Evolutionary conservation across 2,888 invertebrate species (phyloP).

Genomic region (Noctua comes): DNA sequence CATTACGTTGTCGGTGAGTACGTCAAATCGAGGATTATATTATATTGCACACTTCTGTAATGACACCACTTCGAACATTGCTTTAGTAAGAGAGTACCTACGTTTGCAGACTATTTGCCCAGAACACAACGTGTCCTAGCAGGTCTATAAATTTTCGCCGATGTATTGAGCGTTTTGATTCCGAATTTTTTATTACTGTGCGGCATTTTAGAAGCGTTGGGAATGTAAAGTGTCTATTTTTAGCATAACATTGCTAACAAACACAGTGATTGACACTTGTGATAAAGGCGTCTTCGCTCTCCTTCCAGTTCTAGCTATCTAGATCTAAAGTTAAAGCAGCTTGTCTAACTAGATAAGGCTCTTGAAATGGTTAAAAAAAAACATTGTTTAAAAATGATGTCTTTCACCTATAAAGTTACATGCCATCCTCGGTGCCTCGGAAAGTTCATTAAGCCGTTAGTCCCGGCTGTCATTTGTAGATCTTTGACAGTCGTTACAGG

Average conservation of each 20-base stretch:
- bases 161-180: neutral
- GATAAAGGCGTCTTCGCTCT: neutral
- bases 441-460: no score
- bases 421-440: no score
- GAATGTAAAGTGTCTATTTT: neutral
- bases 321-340: no score
- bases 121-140: neutral
- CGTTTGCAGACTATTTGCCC: no score
- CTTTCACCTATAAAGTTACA: neutral
- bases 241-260: neutral
- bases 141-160: neutral
- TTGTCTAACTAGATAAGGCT: neutral
- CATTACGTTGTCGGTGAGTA: neutral
- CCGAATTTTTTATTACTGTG: neutral
- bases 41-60: no score
- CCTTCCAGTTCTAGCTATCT: neutral
- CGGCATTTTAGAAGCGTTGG: conserved; percentile 6
- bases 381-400: neutral
- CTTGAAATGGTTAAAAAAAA: neutral
- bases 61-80: no score
- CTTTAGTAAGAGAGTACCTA: no score
- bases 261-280: no score
- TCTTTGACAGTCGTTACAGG: no score
- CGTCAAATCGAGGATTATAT: neutral
- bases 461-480: no score